phyloP scores from a whole-genome alignment of 2,113 vertebrate genomes.

The Sinocyclocheilus anshuiensis region DNA sequence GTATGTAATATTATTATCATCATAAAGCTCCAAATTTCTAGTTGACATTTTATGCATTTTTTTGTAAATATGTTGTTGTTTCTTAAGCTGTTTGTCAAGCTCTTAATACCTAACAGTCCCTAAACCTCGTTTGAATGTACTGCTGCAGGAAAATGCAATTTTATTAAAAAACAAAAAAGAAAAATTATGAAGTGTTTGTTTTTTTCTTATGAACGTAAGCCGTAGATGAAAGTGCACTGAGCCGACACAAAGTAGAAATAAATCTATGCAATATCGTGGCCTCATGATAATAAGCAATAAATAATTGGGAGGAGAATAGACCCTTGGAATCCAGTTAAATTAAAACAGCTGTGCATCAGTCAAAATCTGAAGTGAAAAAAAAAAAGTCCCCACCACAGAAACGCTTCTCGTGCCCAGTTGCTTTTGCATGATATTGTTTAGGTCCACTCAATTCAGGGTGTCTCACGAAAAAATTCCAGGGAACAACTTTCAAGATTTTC shows the following conservation, averaged over 20 bases:
- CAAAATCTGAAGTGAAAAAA: background rate
- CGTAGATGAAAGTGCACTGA: background rate
- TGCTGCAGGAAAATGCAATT: background rate
- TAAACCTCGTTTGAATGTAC: constrained; percentile 22
- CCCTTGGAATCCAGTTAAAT: constrained; percentile 15
- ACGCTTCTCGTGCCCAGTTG: background rate
- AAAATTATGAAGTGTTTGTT: background rate
- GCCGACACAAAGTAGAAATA: background rate
- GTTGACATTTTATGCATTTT: background rate
- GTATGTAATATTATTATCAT: background rate
- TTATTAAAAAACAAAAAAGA: background rate
- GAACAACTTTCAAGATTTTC: background rate
- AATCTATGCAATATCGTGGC: background rate
- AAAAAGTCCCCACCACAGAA: background rate
- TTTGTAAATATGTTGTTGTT: background rate
- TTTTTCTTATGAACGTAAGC: background rate
- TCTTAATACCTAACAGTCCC: background rate
- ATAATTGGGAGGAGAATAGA: background rate
- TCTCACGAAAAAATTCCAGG: background rate
- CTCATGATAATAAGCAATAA: background rate
- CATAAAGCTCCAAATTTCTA: background rate
- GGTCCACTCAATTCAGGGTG: background rate
- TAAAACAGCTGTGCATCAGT: constrained; percentile 18
- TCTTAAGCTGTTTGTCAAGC: background rate
- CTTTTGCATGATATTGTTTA: background rate